Evolutionary conservation across 2,888 invertebrate genomes (phyloP), one percentile per base, ranked within the genome.

Genomic region (Sialis lutaria): DNA sequence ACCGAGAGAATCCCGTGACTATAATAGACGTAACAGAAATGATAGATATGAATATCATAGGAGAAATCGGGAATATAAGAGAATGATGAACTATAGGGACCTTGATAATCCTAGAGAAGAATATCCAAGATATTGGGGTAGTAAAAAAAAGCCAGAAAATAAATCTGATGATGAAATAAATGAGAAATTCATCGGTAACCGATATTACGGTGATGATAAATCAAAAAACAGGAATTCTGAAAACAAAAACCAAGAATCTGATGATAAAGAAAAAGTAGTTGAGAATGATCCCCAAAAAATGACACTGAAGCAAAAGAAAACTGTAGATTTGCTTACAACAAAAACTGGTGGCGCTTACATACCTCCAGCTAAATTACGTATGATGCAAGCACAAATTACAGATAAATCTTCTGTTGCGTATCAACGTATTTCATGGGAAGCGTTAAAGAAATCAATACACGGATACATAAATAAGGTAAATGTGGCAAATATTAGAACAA

Each of bases 381-480:
- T 95, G 77, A 89, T 97, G 89, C 96, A 97, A 67, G 88, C 86
- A 0, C 83, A 88, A 63, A 93, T 97, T 45, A 89, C 88, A 0
- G 97, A 98, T 59, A 98, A 98, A 69, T 74, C 82, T n/a, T 90
- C 92, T 50, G 79, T 82, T 30, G 89, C 90, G 2, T 98, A 90
- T 66, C 98, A 99, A 64, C 73, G 97, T 54, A 80, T 98, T 44
- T 88, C 97, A 1, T 99, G 98, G 98, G 97, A 99, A 68, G 93
- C 95, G 0, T 67, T 99, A 22, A 98, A 98, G 63, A 99, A 98
- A 64, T 95, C 93, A 6, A 88, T 99, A 53, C 95, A 97, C 59
- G 98, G 98, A 55, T 83, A 87, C 54, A 92, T 98, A 49, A 99
- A 99, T 68, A 98, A 97, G 71, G 85, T 97, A 1, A 98, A 97